Evolutionary conservation across 2,888 invertebrate species (phyloP), one percentile per base, ranked within the genome.

Genomic region (Andrena dorsata): DNA sequence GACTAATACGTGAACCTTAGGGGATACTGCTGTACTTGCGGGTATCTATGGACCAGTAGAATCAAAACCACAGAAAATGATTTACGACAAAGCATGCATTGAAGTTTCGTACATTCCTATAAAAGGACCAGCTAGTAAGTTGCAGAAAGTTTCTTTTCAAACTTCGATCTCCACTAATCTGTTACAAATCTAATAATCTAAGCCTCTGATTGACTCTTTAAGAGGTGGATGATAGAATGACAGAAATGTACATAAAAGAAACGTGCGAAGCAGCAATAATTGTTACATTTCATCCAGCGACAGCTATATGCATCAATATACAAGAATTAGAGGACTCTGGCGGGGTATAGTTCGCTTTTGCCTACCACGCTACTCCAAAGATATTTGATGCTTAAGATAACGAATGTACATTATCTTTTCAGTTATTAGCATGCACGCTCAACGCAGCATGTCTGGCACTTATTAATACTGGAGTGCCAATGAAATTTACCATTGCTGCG

Each of bases 251-350:
- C 6, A 95, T 98, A 72, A 95, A 95, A 87, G 97, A 97, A 91
- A 96, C 97, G 0, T 97, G 97, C 93, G 97, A 98, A 92, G 95
- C 96, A 13, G 96, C 97, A 0, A 93, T 98, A 49, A 91, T 97
- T 1, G 95, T 96, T 0, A 94, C 96, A 26, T 91, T 97, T 51
- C 97, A 98, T 94, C 98, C 98, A 4, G 95, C 98, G 66, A 96
- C 98, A 0, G 96, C 96, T 32, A 96, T 98, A 88, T 95, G 96
- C 0, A 94, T 98, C 56, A 96, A 97, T 72, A 93, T 98, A 72
- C 98, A 98, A 93, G 98, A 98, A 94, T 94, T 98, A 91, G 97
- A 98, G 92, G 96, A 98, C 94, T 95, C 95, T 92, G 97, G 97
- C 86, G 96, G 97, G 88, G 98, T 98, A 94, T 94, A 91, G 65